Conservation (phyloP, 37 sponge, comb jelly and placozoan species). For the Trichoplax adhaerens region DNA sequence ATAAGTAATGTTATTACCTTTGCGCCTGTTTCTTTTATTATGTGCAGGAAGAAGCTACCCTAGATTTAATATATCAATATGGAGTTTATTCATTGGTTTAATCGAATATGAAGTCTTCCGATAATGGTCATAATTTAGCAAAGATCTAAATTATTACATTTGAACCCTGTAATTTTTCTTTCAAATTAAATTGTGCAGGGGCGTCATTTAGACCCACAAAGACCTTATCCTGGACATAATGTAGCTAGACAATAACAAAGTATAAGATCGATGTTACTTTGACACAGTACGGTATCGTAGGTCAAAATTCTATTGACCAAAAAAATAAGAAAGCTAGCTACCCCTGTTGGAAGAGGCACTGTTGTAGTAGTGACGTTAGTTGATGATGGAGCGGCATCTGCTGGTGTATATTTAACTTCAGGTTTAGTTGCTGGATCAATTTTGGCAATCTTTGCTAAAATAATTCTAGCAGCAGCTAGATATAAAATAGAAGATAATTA, state of each 20-base stretch:
- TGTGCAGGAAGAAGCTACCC: constrained; percentile 8
- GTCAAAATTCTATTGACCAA: too few relatives aligned
- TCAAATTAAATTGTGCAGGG: constrained; percentile 29
- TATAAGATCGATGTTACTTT: not conserved
- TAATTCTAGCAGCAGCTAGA: too few relatives aligned
- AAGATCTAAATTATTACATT: constrained; percentile 9
- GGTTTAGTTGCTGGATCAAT: too few relatives aligned
- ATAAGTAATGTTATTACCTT: constrained; percentile 1
- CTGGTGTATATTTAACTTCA: too few relatives aligned
- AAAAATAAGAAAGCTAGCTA: too few relatives aligned
- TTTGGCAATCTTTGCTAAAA: too few relatives aligned
- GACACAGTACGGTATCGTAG: constrained; percentile 7
- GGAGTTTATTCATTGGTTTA: not conserved
- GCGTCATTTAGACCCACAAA: constrained; percentile 47
- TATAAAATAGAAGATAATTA: too few relatives aligned
- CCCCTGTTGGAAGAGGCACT: too few relatives aligned
- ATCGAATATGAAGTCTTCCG: not conserved
- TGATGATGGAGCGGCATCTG: too few relatives aligned
- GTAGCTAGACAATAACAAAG: constrained; percentile 15
- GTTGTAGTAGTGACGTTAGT: too few relatives aligned
- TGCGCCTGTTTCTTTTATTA: constrained; percentile 7
- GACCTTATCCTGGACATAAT: constrained; percentile 72
- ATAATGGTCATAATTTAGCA: not conserved
- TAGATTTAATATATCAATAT: not conserved
- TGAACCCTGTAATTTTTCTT: constrained; percentile 35